phyloP scores from a whole-genome alignment of 2,797 vertebrate species.

The Semaprochilodus insignis region DNA sequence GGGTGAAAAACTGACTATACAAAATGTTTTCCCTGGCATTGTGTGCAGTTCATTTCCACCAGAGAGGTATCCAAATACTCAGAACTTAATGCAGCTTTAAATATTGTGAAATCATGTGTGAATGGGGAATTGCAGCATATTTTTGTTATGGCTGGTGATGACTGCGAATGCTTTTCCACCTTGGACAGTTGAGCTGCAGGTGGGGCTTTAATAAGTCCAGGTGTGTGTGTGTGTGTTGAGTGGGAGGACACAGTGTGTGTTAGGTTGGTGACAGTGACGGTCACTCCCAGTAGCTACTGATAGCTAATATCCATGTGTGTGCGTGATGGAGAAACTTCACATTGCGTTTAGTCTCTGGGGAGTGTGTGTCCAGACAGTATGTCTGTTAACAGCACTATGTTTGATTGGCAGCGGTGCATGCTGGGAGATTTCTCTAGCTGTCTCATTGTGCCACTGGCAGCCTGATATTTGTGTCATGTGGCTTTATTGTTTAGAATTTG shows the following conservation, averaged over 20 bases:
- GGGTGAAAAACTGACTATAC: too few species aligned
- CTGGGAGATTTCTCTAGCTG: constrained; percentile 22
- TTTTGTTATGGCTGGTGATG: not conserved
- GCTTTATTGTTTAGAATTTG: constrained; percentile 38
- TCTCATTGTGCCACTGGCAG: constrained; percentile 42
- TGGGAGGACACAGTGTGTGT: not conserved
- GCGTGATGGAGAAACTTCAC: not conserved
- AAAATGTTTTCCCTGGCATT: too few species aligned
- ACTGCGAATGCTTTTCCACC: constrained; percentile 7
- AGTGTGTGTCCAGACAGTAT: constrained; percentile 27
- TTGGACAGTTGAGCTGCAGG: not conserved
- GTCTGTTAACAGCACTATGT: constrained; percentile 6
- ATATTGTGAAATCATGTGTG: too few species aligned
- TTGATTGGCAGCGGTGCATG: constrained; percentile 38
- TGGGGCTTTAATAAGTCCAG: not conserved
- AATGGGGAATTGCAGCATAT: not conserved
- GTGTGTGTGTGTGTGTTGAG: constrained; percentile 32
- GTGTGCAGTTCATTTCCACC: too few species aligned
- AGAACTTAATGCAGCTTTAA: too few species aligned
- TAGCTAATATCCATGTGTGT: constrained; percentile 9
- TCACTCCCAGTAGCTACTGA: constrained; percentile 12
- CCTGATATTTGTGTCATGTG: constrained; percentile 38
- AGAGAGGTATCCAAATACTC: too few species aligned
- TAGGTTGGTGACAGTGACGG: constrained; percentile 29
- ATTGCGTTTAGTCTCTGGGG: not conserved